Percentiles rank a stretch among this genome's conserved stretches.
Conservation (phyloP, 2,797 vertebrate genomes). For the Cossypha polioptera region DNA sequence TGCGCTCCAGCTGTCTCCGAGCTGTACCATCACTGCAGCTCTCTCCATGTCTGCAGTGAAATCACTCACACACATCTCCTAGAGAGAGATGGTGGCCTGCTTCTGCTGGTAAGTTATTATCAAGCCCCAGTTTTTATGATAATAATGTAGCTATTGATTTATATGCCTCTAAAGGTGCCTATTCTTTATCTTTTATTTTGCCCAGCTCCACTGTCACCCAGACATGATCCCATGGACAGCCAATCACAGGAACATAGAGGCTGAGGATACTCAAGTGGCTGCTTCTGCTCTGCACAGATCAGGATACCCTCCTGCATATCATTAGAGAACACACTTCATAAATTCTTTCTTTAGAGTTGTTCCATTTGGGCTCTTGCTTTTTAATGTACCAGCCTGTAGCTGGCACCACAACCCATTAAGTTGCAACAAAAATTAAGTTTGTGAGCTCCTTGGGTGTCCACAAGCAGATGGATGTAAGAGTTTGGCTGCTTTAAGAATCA, state of each 20-base stretch:
- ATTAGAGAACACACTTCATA: not conserved
- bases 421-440: not conserved
- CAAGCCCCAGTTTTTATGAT: rapidly evolving
- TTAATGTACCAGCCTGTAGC: not conserved
- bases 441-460: not conserved
- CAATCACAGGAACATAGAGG: not conserved
- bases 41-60: rapidly evolving
- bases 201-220: not conserved
- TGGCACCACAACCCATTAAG: not conserved
- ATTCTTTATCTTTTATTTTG: not conserved
- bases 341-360: not conserved
- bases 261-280: not conserved
- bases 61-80: not conserved
- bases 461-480: not conserved
- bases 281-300: not conserved
- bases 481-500: not conserved
- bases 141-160: not conserved
- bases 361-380: not conserved
- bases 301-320: not conserved
- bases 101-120: not conserved
- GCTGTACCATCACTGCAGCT: rapidly evolving
- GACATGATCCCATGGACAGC: rapidly evolving
- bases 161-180: not conserved
- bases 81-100: not conserved
- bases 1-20: not conserved